These are phyloP conservation scores for Laticauda colubrina DNA, from an alignment of 2,113 vertebrate genomes.

Conservation along the genomic window DNA sequence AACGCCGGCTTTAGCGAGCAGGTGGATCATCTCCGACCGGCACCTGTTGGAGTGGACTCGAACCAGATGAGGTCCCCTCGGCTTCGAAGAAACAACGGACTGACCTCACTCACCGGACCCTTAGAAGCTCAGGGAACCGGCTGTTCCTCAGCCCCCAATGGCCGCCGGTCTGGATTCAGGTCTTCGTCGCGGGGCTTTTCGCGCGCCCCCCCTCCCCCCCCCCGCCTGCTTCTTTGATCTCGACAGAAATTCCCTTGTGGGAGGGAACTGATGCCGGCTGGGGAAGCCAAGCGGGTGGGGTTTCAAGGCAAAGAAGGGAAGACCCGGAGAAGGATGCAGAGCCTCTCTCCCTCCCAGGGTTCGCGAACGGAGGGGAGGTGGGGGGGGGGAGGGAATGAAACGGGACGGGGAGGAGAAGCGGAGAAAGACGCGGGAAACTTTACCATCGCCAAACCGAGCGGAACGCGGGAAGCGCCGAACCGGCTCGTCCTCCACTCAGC, in stretches of 20 bases:
- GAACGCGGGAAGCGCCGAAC: not conserved
- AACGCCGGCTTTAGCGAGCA: not conserved
- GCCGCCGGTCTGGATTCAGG: not conserved
- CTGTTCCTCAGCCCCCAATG: not conserved
- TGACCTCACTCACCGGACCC: not conserved
- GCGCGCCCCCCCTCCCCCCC: no score
- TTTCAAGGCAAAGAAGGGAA: not conserved
- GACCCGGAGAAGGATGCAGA: no score
- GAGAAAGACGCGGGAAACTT: not conserved
- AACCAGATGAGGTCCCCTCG: not conserved
- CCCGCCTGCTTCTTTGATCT: not conserved
- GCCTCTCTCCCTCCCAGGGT: no score
- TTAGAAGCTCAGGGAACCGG: not conserved
- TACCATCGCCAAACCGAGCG: not conserved
- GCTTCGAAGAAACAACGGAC: not conserved
- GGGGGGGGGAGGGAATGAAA: no score
- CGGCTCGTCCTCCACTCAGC: not conserved
- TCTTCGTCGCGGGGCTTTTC: not conserved
- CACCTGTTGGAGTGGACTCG: not conserved
- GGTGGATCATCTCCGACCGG: not conserved
- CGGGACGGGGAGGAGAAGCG: not conserved
- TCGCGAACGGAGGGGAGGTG: no score
- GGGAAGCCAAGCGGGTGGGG: not conserved
- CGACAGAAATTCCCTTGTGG: not conserved
- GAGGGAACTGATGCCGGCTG: not conserved